Evolutionary conservation across 2,888 invertebrate species (phyloP), one percentile per base, ranked within the genome.

Genomic region (Corbicula japonica): DNA sequence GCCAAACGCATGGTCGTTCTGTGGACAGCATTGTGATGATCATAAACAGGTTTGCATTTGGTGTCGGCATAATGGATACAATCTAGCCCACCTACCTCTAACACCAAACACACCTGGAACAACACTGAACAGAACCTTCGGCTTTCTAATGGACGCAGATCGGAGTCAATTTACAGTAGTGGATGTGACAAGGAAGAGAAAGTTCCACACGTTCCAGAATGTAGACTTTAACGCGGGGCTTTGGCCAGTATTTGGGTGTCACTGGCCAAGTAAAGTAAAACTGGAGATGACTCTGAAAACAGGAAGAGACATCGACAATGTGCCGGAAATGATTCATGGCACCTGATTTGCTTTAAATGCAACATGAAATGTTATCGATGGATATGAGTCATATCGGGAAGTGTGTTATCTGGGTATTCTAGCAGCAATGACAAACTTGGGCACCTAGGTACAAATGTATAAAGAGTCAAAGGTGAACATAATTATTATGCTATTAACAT

Each of bases 211-310:
- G 15, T 87, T 87, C 50, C 61, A 71, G 18, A 48, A 63, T 35
- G 68, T 87, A 1, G 83, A 82, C 28, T 71, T 65, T 6, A 71
- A 76, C 5, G 73, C 66, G 5, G 84, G 84, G 8, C 65, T 87
- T 5, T 87, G 87, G 87, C 87, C 85, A 0, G 87, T 87, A 44
- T 83, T 87, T 41, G 87, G 85, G 0, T 86, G 85, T 52, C 87
- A 87, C 34, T 85, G 85, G 85, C 87, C 87, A 2, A 87, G 87
- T 38, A 87, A 87, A 48, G 80, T 87, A 15, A 83, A 82, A 23
- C 76, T 86, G 8, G 83, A 84, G 52, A 84, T 87, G 80, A 74
- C 62, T 15, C 54, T 87, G 15, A 60, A 71, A 32, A 83, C 79
- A 6, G 83, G 87, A 15, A 41, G 68, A 30, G 82, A 83, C 12